Percentiles rank a stretch among this genome's conserved stretches.
Conservation (phyloP, 1,140 invertebrate species). For the Onthophagus taurus region DNA sequence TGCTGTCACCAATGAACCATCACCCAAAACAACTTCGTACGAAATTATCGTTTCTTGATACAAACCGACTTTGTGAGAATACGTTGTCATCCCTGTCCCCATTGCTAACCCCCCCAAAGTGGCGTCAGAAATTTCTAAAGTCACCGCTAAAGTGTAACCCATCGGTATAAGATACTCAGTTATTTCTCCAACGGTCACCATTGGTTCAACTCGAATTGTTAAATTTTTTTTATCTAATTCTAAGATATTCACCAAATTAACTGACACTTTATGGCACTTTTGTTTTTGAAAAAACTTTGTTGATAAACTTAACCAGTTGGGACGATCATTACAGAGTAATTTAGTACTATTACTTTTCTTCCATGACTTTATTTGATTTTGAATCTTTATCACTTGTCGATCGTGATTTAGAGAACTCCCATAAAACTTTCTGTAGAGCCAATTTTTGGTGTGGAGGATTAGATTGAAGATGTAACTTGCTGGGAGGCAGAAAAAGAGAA, state of each 20-base stretch:
- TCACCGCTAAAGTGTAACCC: constrained; percentile 47
- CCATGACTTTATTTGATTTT: constrained; percentile 48
- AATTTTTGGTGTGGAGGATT: constrained; percentile 39
- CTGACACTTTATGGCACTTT: constrained; percentile 48
- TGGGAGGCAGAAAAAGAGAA: constrained; percentile 54
- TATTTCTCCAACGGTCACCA: constrained; percentile 45
- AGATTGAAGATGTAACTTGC: constrained; percentile 54
- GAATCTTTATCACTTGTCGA: constrained; percentile 47
- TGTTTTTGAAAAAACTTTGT: constrained; percentile 57
- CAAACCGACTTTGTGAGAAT: constrained; percentile 42
- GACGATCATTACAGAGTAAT: constrained; percentile 52
- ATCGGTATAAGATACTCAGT: constrained; percentile 41
- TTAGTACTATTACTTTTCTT: constrained; percentile 44
- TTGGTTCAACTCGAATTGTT: constrained; percentile 40
- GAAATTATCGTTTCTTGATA: constrained; percentile 45
- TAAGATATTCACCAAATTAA: constrained; percentile 48
- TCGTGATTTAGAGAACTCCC: constrained; percentile 43
- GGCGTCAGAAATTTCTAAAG: constrained; percentile 42
- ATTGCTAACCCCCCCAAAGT: constrained; percentile 48
- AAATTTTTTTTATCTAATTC: constrained; percentile 40
- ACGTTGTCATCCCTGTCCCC: constrained; percentile 46
- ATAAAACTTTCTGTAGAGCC: constrained; percentile 38
- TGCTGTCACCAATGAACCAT: constrained; percentile 41
- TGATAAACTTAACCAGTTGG: constrained; percentile 58
- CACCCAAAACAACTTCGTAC: constrained; percentile 45